Conservation (phyloP, 1,140 invertebrate genomes). For the Galendromus occidentalis region DNA sequence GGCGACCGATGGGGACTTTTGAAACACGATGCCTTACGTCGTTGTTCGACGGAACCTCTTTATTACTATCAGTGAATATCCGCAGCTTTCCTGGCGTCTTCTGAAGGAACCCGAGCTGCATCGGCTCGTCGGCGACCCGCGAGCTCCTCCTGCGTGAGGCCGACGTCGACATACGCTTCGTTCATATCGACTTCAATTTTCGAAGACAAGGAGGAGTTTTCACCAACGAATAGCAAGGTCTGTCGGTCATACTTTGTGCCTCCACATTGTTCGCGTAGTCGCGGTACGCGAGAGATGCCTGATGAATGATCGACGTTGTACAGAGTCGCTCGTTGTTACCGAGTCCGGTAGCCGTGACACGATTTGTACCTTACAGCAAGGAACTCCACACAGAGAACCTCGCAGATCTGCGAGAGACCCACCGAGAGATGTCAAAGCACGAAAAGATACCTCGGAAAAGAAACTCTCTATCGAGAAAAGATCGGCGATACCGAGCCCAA, state of each 20-base stretch:
- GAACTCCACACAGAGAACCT: too few relatives aligned
- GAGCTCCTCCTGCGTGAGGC: background rate
- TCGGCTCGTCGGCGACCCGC: background rate
- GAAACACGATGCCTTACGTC: too few relatives aligned
- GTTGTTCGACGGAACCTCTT: background rate
- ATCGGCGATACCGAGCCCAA: background rate
- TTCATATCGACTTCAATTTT: slow-evolving; percentile 7
- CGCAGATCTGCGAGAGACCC: too few relatives aligned
- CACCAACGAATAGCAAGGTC: background rate
- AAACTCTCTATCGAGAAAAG: background rate
- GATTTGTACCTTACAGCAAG: too few relatives aligned
- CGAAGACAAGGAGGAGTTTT: slow-evolving; percentile 2
- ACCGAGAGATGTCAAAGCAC: too few relatives aligned
- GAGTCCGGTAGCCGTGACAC: too few relatives aligned
- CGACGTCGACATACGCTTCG: background rate
- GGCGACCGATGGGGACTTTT: too few relatives aligned
- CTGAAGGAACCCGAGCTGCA: background rate
- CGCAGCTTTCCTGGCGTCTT: background rate
- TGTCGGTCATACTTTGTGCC: background rate
- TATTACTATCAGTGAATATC: background rate
- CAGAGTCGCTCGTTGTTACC: too few relatives aligned
- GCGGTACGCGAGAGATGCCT: too few relatives aligned
- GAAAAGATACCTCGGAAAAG: too few relatives aligned
- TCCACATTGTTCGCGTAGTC: too few relatives aligned
- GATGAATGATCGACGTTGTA: too few relatives aligned